These are phyloP conservation scores for Stictonetta naevosa DNA, from an alignment of 2,113 vertebrate species.

Conservation along the genomic window DNA sequence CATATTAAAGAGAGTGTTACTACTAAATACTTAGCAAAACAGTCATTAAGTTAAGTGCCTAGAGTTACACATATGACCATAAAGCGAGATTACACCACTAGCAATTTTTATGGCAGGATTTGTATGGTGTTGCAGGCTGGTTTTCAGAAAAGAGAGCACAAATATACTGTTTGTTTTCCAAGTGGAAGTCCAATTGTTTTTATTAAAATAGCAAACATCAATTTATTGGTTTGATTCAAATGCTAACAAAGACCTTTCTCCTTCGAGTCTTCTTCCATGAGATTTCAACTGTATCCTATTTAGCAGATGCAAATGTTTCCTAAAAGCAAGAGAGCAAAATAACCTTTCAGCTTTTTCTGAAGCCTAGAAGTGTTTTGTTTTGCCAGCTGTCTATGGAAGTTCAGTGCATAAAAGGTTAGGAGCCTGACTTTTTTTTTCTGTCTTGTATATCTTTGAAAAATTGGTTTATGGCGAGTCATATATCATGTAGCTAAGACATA, in stretches of 20 bases:
- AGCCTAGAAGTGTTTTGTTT: slow-evolving; percentile 76
- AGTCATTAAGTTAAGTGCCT: background rate
- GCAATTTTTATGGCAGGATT: background rate
- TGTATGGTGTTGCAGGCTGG: background rate
- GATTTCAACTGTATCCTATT: slow-evolving; percentile 21
- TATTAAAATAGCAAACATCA: background rate
- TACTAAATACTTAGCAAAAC: background rate
- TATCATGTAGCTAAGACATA: slow-evolving; percentile 82
- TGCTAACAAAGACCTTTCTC: slow-evolving; percentile 4
- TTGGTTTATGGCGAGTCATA: slow-evolving; percentile 82
- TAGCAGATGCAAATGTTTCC: slow-evolving; percentile 54
- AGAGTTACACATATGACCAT: background rate
- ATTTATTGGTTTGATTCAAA: background rate
- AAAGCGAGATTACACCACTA: background rate
- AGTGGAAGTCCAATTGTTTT: background rate
- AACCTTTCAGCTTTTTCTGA: slow-evolving; percentile 50
- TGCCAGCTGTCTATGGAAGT: slow-evolving; percentile 80
- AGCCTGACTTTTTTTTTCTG: slow-evolving; percentile 78
- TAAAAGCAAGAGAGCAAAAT: slow-evolving; percentile 61
- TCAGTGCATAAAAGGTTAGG: slow-evolving; percentile 81
- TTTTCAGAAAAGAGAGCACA: background rate
- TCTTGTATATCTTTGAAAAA: slow-evolving; percentile 85
- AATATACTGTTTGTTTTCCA: background rate
- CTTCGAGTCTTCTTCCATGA: background rate
- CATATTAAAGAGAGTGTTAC: background rate